Conservation (phyloP, 2,888 invertebrate species). For the Folsomia candida region DNA sequence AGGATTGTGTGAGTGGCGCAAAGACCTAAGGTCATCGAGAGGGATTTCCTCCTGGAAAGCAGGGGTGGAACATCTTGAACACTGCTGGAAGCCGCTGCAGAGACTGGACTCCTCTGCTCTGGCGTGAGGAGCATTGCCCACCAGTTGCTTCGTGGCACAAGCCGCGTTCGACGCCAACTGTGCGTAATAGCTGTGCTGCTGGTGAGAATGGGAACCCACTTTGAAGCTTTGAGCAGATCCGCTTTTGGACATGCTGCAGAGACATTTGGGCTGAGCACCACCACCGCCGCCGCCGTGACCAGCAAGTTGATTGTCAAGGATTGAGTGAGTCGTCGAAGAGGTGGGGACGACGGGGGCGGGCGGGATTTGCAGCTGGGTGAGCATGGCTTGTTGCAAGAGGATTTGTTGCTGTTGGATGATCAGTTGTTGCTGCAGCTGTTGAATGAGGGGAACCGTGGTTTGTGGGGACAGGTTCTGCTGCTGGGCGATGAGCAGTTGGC, state of each 20-base stretch:
- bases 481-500: conserved; percentile 48
- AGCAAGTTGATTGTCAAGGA: conserved; percentile 14
- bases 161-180: conserved; percentile 56
- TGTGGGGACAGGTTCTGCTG: conserved; percentile 50
- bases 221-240: conserved; percentile 54
- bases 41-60: conserved; percentile 32
- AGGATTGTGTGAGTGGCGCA: too few relatives aligned
- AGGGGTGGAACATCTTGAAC: conserved; percentile 37
- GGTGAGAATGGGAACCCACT: conserved; percentile 48
- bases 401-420: conserved; percentile 51
- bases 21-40: conserved; percentile 22
- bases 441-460: conserved; percentile 49
- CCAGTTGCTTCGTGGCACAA: conserved; percentile 54
- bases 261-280: conserved; percentile 39
- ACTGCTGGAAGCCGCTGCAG: conserved; percentile 28
- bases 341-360: not conserved
- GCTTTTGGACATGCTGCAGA: conserved; percentile 45
- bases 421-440: conserved; percentile 50
- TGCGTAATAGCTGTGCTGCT: conserved; percentile 55
- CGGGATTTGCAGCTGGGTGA: conserved; percentile 49
- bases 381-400: conserved; percentile 50
- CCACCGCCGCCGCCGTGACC: conserved; percentile 19
- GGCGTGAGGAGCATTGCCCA: conserved; percentile 56
- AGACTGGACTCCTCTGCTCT: conserved; percentile 22
- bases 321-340: not conserved